phyloP scores from a whole-genome alignment of 1,140 invertebrate species.

The Leptinotarsa undecemlineata region DNA sequence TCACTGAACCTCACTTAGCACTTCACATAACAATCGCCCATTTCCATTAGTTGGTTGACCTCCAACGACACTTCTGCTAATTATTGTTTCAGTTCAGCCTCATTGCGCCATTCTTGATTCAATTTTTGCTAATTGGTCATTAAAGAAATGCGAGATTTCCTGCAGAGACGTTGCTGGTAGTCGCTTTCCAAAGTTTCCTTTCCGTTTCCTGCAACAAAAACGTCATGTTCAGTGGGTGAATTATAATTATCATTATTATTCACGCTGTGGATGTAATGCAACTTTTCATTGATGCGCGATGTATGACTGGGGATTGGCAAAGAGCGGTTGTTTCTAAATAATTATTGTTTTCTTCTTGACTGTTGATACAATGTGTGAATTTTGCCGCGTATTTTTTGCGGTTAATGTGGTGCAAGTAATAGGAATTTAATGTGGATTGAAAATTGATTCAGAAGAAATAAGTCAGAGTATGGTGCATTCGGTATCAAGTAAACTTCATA shows the following conservation, averaged over 20 bases:
- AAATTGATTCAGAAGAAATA: no score
- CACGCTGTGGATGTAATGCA: not conserved
- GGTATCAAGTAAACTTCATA: no score
- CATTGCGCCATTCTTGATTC: not conserved
- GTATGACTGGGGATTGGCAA: not conserved
- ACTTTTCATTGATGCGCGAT: not conserved
- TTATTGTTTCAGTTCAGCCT: not conserved
- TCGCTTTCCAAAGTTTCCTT: not conserved
- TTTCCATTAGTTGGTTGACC: not conserved
- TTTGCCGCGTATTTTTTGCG: no score
- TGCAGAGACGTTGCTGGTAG: not conserved
- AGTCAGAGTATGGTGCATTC: no score
- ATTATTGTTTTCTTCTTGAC: not conserved
- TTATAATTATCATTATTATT: not conserved
- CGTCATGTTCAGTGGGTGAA: not conserved
- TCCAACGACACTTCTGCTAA: not conserved
- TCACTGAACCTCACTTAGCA: not conserved
- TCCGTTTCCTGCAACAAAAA: slow-evolving; percentile 6
- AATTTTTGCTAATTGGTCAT: not conserved
- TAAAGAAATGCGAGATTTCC: not conserved
- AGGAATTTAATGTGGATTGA: no score
- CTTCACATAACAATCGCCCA: not conserved
- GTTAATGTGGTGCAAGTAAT: no score
- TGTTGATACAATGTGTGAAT: not conserved
- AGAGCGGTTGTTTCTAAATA: not conserved